Base-by-base conservation (phyloP, 2,113 vertebrate species). In the Larimichthys polyactis region DNA sequence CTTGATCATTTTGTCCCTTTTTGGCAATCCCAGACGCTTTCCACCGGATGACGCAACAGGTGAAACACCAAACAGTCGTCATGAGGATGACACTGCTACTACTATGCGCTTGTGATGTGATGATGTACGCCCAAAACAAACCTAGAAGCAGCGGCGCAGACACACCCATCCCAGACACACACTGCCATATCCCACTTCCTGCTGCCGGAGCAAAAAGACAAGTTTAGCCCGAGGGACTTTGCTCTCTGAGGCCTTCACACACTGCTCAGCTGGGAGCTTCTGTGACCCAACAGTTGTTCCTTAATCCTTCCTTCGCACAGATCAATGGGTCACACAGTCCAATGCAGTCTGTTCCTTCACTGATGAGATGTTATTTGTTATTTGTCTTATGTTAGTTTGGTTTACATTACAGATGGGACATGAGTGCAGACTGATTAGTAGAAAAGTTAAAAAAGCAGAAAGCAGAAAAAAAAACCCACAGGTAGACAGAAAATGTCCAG, bases 151-250 rank as follows among this genome's bases (percentile, higher is more conserved):
- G 79, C 62, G 66, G 75, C 48, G 24, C 48, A 17, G 86, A 88
- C 90, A 84, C 89, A 85, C 89, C 92, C 89, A 69, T 81, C 32
- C 22, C 32, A 85, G 59, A 83, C 60, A 14, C 78, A 83, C 66
- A 32, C 68, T 63, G 78, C 64, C 75, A 71, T 74, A 83, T 63
- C 62, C 78, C 78, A 76, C 87, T 92, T 90, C 84, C 82, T 87
- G 82, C 85, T n/a, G 43, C 80, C 12, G 7, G 9, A 64, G 75
- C n/a, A 79, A 72, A 60, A 67, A 75, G 87, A 87, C 80, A 58
- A 59, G 87, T 90, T 91, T 78, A 82, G 86, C 87, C 87, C n/a
- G 6, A 77, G 75, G 90, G 84, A 87, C 57, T 77, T 74, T 82
- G 83, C 76, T 71, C 86, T 55, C 7, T 49, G 78, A 79, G 81